Evolutionary conservation across 1,140 invertebrate species (phyloP), one percentile per base, ranked within the genome.

Genomic region (Aphelenchoides fujianensis): DNA sequence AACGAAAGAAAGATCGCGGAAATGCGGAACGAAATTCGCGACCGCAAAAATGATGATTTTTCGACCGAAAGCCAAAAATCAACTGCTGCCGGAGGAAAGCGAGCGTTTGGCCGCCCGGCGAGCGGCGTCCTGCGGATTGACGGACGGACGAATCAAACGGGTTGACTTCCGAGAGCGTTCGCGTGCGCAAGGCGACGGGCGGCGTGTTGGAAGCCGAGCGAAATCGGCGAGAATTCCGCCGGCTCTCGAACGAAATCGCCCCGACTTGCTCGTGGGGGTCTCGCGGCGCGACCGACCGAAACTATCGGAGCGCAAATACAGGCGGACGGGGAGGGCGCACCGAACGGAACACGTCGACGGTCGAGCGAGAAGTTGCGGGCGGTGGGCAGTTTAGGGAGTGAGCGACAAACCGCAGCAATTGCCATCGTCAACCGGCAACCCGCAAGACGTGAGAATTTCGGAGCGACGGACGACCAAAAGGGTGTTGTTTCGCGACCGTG

Each of bases 261-360:
- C 41, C n/a, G 23, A 23, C 41, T 48, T 23, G 23, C 23, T 48
- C 41, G 12, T 16, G 23, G 41, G 41, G 12, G 12, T 48, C 41
- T 48, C 41, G 41, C 41, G 41, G 41, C 41, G n/a, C n/a, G n/a
- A n/a, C n/a, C n/a, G 41, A 48, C 12, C 41, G 41, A 48, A 48
- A 48, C 41, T 48, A 48, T 48, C 41, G 41, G 41, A 48, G 41
- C 41, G 41, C 41, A 48, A 48, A 48, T 48, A 48, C 41, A 48
- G n/a, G n/a, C n/a, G n/a, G n/a, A 48, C 41, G 23, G 41, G 12
- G 12, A 48, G 41, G 23, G 41, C 41, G 41, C 12, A 48, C n/a
- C n/a, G n/a, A n/a, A n/a, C 23, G 12, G 41, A 48, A 48, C 41
- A 48, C 23, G 41, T 48, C 41, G 41, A 48, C 12, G 12, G 41